These are phyloP conservation scores for Eonycteris spelaea DNA, from an alignment of 2,113 vertebrate genomes.

Conservation along the genomic window DNA sequence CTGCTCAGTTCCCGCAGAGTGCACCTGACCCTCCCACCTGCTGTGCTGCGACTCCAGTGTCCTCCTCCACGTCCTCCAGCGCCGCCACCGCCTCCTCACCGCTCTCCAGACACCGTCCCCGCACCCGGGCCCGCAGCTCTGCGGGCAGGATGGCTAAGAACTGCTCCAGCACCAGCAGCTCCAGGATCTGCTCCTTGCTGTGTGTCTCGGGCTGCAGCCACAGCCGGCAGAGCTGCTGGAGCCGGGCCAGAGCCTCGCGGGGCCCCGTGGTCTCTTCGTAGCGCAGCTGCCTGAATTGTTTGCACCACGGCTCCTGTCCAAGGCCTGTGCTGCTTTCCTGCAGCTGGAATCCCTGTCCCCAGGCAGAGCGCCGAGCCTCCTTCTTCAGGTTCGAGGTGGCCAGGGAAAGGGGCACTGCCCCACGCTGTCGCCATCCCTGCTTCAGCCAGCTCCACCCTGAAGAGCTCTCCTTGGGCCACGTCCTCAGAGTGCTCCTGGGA, in stretches of 20 bases:
- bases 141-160: slow-evolving; percentile 44
- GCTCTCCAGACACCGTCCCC: background rate
- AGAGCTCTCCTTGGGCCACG: too few relatives aligned
- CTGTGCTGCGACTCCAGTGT: background rate
- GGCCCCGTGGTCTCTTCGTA: slow-evolving; percentile 52
- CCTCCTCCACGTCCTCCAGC: slow-evolving; percentile 26
- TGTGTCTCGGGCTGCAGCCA: slow-evolving; percentile 46
- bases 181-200: slow-evolving; percentile 65
- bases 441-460: too few relatives aligned
- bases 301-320: background rate
- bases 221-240: slow-evolving; percentile 1
- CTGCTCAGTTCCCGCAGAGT: background rate
- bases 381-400: slow-evolving; percentile 40
- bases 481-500: slow-evolving; percentile 2
- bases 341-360: background rate
- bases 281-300: slow-evolving; percentile 47
- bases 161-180: slow-evolving; percentile 65
- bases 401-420: background rate
- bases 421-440: background rate
- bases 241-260: background rate
- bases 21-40: background rate
- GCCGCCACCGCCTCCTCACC: background rate
- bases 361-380: background rate
- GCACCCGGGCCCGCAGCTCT: slow-evolving; percentile 16
- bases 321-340: background rate